phyloP scores from a whole-genome alignment of 2,797 vertebrate genomes.

The Lateolabrax maculatus region DNA sequence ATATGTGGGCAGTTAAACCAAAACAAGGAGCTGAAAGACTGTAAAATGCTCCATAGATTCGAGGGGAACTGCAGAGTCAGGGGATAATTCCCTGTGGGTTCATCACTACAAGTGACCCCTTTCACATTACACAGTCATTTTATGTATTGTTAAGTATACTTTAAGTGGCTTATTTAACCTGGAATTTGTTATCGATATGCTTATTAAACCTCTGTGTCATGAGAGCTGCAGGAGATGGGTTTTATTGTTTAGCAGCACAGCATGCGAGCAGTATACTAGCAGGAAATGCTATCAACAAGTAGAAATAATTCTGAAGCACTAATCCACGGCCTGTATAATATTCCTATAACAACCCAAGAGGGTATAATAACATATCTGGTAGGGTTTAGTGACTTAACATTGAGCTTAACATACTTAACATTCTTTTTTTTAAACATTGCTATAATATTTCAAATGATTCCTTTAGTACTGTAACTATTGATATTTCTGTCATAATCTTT shows the following conservation, averaged over 20 bases:
- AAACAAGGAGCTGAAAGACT: slow-evolving; percentile 1
- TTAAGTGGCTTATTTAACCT: neutral
- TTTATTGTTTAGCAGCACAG: neutral
- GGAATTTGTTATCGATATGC: neutral
- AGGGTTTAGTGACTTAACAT: too few species aligned
- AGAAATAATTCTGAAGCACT: neutral
- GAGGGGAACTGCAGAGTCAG: too few species aligned
- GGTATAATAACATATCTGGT: too few species aligned
- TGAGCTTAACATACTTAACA: neutral
- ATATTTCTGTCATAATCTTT: too few species aligned
- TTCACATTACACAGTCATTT: neutral
- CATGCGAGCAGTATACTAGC: neutral
- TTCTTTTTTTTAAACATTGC: too few species aligned
- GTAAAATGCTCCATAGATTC: neutral
- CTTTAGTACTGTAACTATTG: too few species aligned
- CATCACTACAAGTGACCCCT: neutral
- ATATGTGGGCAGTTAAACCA: neutral
- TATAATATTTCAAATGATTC: too few species aligned
- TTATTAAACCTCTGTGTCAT: neutral
- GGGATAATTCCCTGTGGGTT: too few species aligned
- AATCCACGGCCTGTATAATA: neutral
- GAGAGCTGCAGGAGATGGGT: neutral
- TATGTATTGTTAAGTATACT: neutral
- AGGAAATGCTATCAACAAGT: neutral
- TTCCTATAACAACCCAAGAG: too few species aligned